These are phyloP conservation scores for Scaeva pyrastri DNA, from an alignment of 2,888 invertebrate species.

Conservation along the genomic window DNA sequence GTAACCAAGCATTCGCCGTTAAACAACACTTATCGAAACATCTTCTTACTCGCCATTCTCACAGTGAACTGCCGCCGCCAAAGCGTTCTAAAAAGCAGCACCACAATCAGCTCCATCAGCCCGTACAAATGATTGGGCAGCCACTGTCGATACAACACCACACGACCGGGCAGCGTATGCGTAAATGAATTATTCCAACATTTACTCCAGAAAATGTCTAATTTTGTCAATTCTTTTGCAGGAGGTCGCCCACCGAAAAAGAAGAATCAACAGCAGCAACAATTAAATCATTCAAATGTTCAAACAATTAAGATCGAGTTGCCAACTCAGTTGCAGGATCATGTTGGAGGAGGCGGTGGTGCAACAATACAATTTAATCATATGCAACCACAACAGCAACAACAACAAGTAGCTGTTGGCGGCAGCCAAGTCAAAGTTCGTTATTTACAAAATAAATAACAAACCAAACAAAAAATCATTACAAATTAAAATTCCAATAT, in stretches of 20 bases:
- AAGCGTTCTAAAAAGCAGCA: slow-evolving; percentile 83
- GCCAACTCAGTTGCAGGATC: slow-evolving; percentile 80
- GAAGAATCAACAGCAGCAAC: slow-evolving; percentile 79
- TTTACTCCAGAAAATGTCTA: background rate
- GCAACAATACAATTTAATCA: slow-evolving; percentile 75
- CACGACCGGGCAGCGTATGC: slow-evolving; percentile 82
- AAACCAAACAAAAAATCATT: slow-evolving; percentile 68
- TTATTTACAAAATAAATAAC: slow-evolving; percentile 82
- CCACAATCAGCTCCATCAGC: slow-evolving; percentile 79
- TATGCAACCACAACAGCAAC: slow-evolving; percentile 68
- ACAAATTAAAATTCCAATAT: slow-evolving; percentile 70
- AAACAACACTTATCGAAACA: slow-evolving; percentile 84
- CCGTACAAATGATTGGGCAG: slow-evolving; percentile 83
- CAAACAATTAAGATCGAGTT: slow-evolving; percentile 82
- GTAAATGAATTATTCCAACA: slow-evolving; percentile 19
- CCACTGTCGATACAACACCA: slow-evolving; percentile 83
- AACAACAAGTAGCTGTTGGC: slow-evolving; percentile 65
- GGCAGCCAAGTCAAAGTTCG: slow-evolving; percentile 82
- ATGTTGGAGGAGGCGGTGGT: slow-evolving; percentile 78
- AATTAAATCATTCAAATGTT: slow-evolving; percentile 77
- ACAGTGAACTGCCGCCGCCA: slow-evolving; percentile 83
- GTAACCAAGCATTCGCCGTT: slow-evolving; percentile 83
- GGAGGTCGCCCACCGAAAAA: slow-evolving; percentile 83
- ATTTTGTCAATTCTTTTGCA: slow-evolving; percentile 68
- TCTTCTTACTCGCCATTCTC: slow-evolving; percentile 83